phyloP scores from a whole-genome alignment of 2,113 vertebrate genomes.

The Lepus europaeus region DNA sequence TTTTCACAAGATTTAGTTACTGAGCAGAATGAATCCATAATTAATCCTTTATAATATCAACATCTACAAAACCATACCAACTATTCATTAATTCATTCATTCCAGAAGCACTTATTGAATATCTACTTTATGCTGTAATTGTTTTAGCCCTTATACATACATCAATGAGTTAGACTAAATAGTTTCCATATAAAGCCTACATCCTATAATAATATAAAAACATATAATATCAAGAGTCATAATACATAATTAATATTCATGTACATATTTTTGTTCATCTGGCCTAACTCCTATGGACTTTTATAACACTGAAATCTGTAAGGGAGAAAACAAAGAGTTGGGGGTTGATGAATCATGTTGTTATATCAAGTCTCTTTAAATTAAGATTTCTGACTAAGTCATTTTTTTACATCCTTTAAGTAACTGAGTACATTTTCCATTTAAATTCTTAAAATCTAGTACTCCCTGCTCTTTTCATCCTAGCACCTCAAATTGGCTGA shows the following conservation, averaged over 20 bases:
- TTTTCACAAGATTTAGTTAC: slow-evolving; percentile 71
- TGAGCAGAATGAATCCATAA: slow-evolving; percentile 36
- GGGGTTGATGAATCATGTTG: neutral
- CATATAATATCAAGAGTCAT: neutral
- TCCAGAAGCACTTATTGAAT: slow-evolving; percentile 27
- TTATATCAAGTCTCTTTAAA: neutral
- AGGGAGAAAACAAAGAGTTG: neutral
- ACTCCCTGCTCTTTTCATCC: neutral
- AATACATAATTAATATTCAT: neutral
- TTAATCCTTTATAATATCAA: neutral
- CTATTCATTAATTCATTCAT: slow-evolving; percentile 12
- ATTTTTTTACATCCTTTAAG: neutral
- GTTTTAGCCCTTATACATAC: neutral
- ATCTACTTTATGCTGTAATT: slow-evolving; percentile 1
- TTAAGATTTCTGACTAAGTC: neutral
- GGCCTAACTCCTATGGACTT: neutral
- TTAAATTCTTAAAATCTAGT: neutral
- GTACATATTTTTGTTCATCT: neutral
- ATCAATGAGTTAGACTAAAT: neutral
- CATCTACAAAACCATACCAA: neutral
- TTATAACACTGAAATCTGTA: neutral
- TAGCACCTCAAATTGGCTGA: neutral
- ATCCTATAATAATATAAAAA: neutral
- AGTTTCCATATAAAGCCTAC: neutral
- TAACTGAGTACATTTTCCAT: neutral